Base-by-base conservation (phyloP, 1,140 invertebrate species). In the Lepidurus packardi region DNA sequence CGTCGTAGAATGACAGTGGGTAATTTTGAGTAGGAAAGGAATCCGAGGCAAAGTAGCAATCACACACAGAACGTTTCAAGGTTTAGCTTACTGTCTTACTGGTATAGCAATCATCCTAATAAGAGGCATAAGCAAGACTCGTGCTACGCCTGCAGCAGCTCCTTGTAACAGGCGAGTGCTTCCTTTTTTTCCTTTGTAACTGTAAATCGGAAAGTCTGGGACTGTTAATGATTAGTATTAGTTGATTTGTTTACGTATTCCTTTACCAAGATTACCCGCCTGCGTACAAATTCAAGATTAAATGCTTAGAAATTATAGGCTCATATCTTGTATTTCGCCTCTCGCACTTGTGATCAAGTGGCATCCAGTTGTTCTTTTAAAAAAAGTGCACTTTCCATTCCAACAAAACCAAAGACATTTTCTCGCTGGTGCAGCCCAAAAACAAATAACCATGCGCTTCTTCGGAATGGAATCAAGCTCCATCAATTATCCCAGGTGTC, bases 401-500 rank as follows among this genome's bases (percentile, higher is more conserved):
- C 53, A 13, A n/a, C 53, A 65, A 65, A 65, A 9, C n/a, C 8
- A 65, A 65, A 65, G 16, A 65, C 53, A 9, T 47, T 47, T 11
- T 65, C 53, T 21, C 9, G 53, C 53, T 65, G 21, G 53, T 65
- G 53, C 53, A 65, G 53, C 53, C 21, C 53, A 0, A 13, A 65
- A 65, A 65, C 53, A 65, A 21, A 9, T 13, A 7, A 65, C 21
- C 53, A 21, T 21, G 53, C 21, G 16, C 53, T 21, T 16, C 16
- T 47, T 65, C 21, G 53, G 53, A 65, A 65, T 65, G 53, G 53
- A 65, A 65, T 65, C 9, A 13, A 13, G 53, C 21, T 65, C 13
- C 53, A 65, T 65, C 53, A 65, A 65, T 65, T 21, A n/a, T 65
- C 53, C 16, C 13, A 7, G 13, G 9, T 65, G 53, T 81, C 87